phyloP scores from a whole-genome alignment of 2,113 vertebrate genomes.

The Calidris pygmaea region DNA sequence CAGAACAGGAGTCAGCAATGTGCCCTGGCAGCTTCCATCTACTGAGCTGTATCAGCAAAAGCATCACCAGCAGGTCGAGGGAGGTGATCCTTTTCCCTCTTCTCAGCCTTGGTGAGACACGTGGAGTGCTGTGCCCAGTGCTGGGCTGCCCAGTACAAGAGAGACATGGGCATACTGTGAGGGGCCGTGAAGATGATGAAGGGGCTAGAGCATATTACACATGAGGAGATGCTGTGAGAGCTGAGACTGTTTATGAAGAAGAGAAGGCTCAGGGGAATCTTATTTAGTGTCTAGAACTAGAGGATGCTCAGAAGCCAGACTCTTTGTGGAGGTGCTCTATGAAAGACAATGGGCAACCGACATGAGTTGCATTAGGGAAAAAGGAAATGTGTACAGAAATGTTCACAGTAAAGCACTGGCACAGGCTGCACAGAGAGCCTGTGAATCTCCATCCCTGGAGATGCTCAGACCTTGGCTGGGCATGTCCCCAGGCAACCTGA shows the following conservation, averaged over 20 bases:
- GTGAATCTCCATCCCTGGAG: not conserved
- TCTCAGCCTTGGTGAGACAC: not conserved
- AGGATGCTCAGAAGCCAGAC: not conserved
- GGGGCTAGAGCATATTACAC: not conserved
- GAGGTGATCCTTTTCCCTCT: not conserved
- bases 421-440: not conserved
- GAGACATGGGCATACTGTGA: not conserved
- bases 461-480: not conserved
- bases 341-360: not conserved
- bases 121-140: not conserved
- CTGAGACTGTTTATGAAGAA: not conserved
- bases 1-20: not conserved
- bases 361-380: not conserved
- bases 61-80: rapidly evolving
- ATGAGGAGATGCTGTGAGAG: not conserved
- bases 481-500: not conserved
- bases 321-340: not conserved
- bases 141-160: not conserved
- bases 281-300: not conserved
- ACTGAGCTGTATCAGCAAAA: not conserved
- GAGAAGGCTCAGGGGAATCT: not conserved
- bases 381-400: not conserved
- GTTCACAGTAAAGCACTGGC: not conserved
- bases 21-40: not conserved
- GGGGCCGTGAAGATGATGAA: not conserved